Conservation (phyloP, 2,888 invertebrate species). For the Sipha maydis region DNA sequence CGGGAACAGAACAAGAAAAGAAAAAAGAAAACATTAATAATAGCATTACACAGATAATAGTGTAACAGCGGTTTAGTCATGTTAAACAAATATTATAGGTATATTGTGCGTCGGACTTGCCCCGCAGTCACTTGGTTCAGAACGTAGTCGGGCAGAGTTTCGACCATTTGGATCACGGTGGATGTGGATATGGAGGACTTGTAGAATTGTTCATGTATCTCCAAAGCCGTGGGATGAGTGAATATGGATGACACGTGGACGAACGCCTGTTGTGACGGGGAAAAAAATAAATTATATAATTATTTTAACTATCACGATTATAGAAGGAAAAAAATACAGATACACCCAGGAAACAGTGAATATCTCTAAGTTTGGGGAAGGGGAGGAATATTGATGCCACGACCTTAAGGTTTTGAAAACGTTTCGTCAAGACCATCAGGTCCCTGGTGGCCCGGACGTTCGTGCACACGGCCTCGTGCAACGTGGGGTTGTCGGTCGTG, state of each 20-base stretch:
- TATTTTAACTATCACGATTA: no score
- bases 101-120: not conserved
- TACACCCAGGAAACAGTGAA: no score
- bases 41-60: not conserved
- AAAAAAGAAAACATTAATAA: no score
- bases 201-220: conserved; percentile 51
- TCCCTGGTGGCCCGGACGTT: conserved; percentile 53
- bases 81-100: no score
- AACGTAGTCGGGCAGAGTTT: conserved; percentile 28
- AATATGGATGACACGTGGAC: conserved; percentile 40
- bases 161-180: conserved; percentile 31
- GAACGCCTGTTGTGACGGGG: not conserved
- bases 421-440: conserved; percentile 5
- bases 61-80: no score
- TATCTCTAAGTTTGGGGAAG: no score
- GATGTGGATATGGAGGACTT: conserved; percentile 3
- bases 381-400: not conserved
- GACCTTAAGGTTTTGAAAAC: conserved; percentile 51
- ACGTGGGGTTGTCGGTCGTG: not conserved
- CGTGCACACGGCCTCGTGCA: conserved; percentile 22
- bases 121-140: conserved; percentile 17
- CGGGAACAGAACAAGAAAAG: not conserved
- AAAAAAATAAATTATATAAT: not conserved
- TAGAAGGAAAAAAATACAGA: no score
- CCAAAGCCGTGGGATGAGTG: not conserved